Evolutionary conservation across 1,140 invertebrate genomes (phyloP), one percentile per base, ranked within the genome.

Genomic region (Aphelenchoides avenae): DNA sequence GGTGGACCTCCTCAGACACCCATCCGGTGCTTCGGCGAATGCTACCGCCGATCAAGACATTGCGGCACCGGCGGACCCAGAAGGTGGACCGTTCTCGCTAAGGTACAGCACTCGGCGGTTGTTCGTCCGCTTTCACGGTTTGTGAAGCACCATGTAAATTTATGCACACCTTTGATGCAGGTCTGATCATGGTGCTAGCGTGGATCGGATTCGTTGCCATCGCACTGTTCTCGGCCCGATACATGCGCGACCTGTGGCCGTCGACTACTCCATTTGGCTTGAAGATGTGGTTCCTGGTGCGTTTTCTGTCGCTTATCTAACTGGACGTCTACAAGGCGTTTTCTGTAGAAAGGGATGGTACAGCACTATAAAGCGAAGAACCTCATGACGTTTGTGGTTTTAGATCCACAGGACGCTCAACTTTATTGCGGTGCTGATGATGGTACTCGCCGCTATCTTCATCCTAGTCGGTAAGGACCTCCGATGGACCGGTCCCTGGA

Each of bases 231-330:
- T 15, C 50, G 11, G 50, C 50, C 6, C 50, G 50, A n/a, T 13
- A 52, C 24, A 11, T 56, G 48, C 44, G 50, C 18, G 44, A 52
- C 3, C 50, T 24, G 18, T 52, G 46, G 48, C 50, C 50, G 9
- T 53, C 51, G 11, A 53, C 50, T 11, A 52, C 50, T 1, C 44
- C 56, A 18, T 9, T 20, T 11, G 50, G 50, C 11, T n/a, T 52
- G 11, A 13, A n/a, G 27, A 52, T 52, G 51, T 52, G 50, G 50
- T 52, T 52, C 50, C 50, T 53, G n/a, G 50, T 52, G 50, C 40
- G 50, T 42, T 13, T 13, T 15, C 41, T 64, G 37, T n/a, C 7
- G 22, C 7, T 20, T 24, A 9, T 27, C 18, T 36, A 36, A 13
- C n/a, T n/a, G n/a, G n/a, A n/a, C n/a, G 29, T 46, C 24, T 46